Evolutionary conservation across 2,797 vertebrate species (phyloP).

Genomic region (Myotis findleyi): DNA sequence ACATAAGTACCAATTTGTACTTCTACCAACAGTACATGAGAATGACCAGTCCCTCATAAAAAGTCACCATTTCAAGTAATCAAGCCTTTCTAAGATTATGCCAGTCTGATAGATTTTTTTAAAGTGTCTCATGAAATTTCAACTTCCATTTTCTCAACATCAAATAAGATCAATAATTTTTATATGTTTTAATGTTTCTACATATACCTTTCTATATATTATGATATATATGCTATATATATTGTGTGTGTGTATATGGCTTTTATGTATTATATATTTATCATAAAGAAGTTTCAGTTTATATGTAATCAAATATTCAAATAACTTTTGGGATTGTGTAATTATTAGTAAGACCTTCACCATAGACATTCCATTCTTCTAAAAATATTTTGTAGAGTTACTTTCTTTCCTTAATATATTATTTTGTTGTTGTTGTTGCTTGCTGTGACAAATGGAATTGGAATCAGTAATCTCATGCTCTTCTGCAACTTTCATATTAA

Average conservation of each 20-base stretch:
- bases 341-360: not conserved
- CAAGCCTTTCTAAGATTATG: not conserved
- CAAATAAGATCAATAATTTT: not conserved
- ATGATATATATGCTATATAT: not conserved
- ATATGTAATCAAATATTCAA: conserved; percentile 22
- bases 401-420: not conserved
- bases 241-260: not conserved
- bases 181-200: not conserved
- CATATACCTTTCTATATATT: not conserved
- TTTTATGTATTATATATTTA: not conserved
- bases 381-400: not conserved
- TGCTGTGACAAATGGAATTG: not conserved
- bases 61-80: not conserved
- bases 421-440: not conserved
- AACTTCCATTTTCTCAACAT: not conserved
- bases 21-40: not conserved
- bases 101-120: not conserved
- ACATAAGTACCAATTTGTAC: not conserved
- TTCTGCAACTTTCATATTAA: not conserved
- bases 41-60: not conserved
- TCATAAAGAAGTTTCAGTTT: not conserved
- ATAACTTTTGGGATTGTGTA: not conserved
- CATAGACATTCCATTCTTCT: not conserved
- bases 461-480: not conserved
- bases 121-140: not conserved